Conservation (phyloP, 2,797 vertebrate species). For the Melanitta fusca region DNA sequence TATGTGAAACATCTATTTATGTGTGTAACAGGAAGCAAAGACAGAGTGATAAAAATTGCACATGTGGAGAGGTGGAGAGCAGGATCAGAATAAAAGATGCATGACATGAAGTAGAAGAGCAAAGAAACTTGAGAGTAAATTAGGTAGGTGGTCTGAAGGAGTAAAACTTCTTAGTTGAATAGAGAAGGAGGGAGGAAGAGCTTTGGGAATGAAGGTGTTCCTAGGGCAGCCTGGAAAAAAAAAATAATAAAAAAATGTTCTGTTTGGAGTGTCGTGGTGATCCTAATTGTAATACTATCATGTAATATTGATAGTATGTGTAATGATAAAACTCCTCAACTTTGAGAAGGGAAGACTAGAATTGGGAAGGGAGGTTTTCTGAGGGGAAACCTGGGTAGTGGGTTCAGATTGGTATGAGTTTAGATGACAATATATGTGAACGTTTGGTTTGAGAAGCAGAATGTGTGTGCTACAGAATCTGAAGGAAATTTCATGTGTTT, state of each 20-base stretch:
- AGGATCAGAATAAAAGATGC: background rate
- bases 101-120: background rate
- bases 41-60: background rate
- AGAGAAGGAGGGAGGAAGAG: background rate
- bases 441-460: background rate
- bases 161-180: background rate
- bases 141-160: background rate
- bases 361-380: background rate
- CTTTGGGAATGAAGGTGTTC: background rate
- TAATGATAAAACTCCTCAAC: background rate
- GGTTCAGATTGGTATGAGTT: background rate
- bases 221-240: background rate
- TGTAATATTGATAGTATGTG: background rate
- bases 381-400: background rate
- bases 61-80: background rate
- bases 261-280: background rate
- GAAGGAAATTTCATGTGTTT: background rate
- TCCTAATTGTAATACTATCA: background rate
- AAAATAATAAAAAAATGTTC: background rate
- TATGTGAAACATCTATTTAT: background rate
- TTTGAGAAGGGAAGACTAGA: background rate
- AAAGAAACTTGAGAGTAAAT: background rate
- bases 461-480: background rate
- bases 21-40: background rate
- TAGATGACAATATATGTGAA: background rate